A percentile compares a stretch with the other conserved stretches of the same genome.
Evolutionary conservation across 92 coral and sea anemone genomes (phyloP).

Genomic region (Epizoanthus illoricatus): DNA sequence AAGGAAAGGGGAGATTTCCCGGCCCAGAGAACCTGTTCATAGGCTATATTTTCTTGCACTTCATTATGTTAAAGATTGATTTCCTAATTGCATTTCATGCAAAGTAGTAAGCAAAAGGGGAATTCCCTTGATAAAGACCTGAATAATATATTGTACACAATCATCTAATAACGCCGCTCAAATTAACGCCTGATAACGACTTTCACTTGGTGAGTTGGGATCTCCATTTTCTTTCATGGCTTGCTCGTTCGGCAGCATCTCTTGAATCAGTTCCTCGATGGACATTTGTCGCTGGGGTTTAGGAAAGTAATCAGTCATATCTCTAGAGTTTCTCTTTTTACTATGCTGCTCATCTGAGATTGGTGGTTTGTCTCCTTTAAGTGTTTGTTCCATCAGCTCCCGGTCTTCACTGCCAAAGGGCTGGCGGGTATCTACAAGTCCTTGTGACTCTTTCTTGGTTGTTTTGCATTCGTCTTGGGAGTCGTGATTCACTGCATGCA

Average conservation of each 20-base stretch:
- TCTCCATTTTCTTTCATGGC: constrained; percentile 2
- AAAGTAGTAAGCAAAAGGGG: too few relatives aligned
- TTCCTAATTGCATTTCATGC: too few relatives aligned
- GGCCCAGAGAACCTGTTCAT: too few relatives aligned
- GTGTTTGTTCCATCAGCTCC: neutral
- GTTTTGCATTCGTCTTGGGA: neutral
- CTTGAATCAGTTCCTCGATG: constrained; percentile 69
- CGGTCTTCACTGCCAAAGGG: neutral
- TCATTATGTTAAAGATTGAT: too few relatives aligned
- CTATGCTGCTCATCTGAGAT: constrained; percentile 11
- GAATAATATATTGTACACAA: too few relatives aligned
- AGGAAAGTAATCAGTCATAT: constrained; percentile 48
- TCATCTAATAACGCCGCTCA: neutral
- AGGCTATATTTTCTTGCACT: too few relatives aligned
- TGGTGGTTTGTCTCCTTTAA: neutral
- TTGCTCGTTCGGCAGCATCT: constrained; percentile 56
- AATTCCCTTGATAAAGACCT: too few relatives aligned
- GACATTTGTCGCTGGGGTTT: constrained; percentile 61
- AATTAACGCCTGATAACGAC: constrained; percentile 32
- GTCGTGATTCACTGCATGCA: constrained; percentile 1
- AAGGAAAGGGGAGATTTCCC: too few relatives aligned
- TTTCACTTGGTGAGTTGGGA: constrained; percentile 15
- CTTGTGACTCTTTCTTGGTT: neutral
- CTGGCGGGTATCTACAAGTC: neutral
- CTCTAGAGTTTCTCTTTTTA: constrained; percentile 24